Evolutionary conservation across 30 jellyfish, hydroid and myxozoan species (phyloP).

Genomic region (Turritopsis dohrnii): DNA sequence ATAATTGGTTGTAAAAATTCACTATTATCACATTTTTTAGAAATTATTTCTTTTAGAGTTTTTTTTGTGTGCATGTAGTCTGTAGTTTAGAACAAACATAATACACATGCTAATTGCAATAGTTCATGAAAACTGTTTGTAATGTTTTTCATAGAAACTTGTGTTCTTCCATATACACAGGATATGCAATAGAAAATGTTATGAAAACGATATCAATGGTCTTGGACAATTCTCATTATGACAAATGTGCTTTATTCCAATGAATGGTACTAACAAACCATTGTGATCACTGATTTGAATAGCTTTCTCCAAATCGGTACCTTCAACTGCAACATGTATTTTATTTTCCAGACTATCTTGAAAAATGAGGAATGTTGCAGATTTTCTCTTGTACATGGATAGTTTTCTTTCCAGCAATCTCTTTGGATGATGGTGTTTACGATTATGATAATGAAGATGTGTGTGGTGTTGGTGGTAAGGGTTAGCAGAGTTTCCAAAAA

Average conservation of each 20-base stretch:
- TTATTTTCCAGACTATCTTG: background rate
- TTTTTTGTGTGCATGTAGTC: too few relatives aligned
- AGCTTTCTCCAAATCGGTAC: conserved; percentile 1
- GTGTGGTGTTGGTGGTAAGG: conserved; percentile 8
- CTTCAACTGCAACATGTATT: conserved; percentile 29
- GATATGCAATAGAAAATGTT: background rate
- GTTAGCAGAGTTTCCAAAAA: background rate
- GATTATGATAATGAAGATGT: background rate
- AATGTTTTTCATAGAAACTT: too few relatives aligned
- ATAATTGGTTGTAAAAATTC: too few relatives aligned
- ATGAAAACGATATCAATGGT: background rate
- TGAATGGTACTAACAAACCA: conserved; percentile 11
- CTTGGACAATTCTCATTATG: conserved; percentile 19
- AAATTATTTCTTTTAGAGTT: too few relatives aligned
- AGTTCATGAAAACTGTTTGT: too few relatives aligned
- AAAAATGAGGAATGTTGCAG: conserved; percentile 4
- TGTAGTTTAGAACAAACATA: too few relatives aligned
- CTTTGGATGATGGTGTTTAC: background rate
- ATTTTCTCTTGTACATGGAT: conserved; percentile 9
- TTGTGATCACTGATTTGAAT: background rate
- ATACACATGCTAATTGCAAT: too few relatives aligned
- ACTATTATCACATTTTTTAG: too few relatives aligned
- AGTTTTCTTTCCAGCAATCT: conserved; percentile 5
- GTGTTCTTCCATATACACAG: background rate
- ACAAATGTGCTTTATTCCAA: conserved; percentile 22